phyloP scores from a whole-genome alignment of 2,888 invertebrate genomes.

The Carpatolechia fugitivella region DNA sequence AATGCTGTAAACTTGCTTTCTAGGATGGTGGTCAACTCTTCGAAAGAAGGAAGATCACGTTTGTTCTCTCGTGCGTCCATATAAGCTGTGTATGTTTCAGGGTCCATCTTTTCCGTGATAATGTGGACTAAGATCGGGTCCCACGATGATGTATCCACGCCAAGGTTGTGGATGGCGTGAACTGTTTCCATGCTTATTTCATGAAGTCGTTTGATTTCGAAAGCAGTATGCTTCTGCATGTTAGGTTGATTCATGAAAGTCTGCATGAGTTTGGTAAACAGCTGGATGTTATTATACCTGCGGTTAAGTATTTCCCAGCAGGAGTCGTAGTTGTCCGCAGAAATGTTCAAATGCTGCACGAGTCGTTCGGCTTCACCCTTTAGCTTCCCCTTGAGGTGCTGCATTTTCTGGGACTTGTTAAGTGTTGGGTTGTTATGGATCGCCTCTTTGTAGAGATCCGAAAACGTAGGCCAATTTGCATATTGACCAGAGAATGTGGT shows the following conservation, averaged over 20 bases:
- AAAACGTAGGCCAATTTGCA: background rate
- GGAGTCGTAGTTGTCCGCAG: slow-evolving; percentile 12
- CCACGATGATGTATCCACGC: slow-evolving; percentile 19
- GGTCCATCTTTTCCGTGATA: slow-evolving; percentile 17
- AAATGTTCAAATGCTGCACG: slow-evolving; percentile 14
- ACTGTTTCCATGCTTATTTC: slow-evolving; percentile 14
- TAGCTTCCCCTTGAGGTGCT: slow-evolving; percentile 16
- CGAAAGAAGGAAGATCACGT: slow-evolving; percentile 12
- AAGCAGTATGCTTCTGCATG: background rate
- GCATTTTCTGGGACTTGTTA: slow-evolving; percentile 15
- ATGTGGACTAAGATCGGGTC: slow-evolving; percentile 22
- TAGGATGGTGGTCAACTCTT: slow-evolving; percentile 14
- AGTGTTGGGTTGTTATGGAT: background rate
- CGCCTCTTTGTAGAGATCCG: slow-evolving; percentile 1
- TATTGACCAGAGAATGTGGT: background rate
- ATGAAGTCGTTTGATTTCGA: slow-evolving; percentile 10
- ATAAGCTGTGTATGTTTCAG: slow-evolving; percentile 12
- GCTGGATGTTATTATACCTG: background rate
- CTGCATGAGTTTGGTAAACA: background rate
- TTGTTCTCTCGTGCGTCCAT: slow-evolving; percentile 12
- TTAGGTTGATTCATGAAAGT: background rate
- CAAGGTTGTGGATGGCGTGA: slow-evolving; percentile 17
- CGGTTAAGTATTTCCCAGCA: slow-evolving; percentile 9
- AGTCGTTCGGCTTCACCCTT: slow-evolving; percentile 17
- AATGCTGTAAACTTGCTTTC: slow-evolving; percentile 7